Evolutionary conservation across 2,797 vertebrate genomes (phyloP), one percentile per base, ranked within the genome.

Genomic region (Chromobotia macracanthus): DNA sequence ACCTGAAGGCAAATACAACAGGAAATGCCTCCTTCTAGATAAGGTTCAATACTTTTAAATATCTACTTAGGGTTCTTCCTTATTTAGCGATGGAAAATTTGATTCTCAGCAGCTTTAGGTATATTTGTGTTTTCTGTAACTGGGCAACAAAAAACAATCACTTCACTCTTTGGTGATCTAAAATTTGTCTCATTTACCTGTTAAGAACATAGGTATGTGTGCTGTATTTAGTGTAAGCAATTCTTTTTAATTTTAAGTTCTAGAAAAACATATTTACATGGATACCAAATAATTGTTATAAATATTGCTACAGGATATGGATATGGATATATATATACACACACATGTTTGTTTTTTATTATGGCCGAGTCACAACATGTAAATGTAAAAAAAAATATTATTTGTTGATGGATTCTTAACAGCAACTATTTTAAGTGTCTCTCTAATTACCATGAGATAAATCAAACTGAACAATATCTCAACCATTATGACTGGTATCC

Each of bases 81-180:
- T 67, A 75, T 12, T 77, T 69, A 74, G 76, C 70, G 23, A 12
- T 89, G 85, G 85, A 87, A 83, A 81, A 79, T 86, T 84, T 83
- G 84, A 84, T 61, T 55, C 85, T 84, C 41, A 19, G 87, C 80
- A 83, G 78, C 83, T 55, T 76, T 79, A 31, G 35, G 8, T 38
- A 38, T 38, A 8, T 38, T 38, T 38, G 11, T 72, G 11, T 72
- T 68, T 23, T 64, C 41, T 18, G 25, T 53, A 72, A 50, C 50
- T 65, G 69, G 67, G 81, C 74, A 76, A 81, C 25, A 64, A 38
- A 28, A 72, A 72, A n/a, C n/a, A n/a, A 70, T 41, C 16, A 10
- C 44, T 35, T 70, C 13, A 65, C 41, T 64, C 53, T 77, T 58
- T 75, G 61, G 11, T 72, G 56, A 61, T 44, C 11, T 46, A 71